These are phyloP conservation scores for Microcebus ravelobensis DNA, from an alignment of 2,113 vertebrate species.

Conservation along the genomic window DNA sequence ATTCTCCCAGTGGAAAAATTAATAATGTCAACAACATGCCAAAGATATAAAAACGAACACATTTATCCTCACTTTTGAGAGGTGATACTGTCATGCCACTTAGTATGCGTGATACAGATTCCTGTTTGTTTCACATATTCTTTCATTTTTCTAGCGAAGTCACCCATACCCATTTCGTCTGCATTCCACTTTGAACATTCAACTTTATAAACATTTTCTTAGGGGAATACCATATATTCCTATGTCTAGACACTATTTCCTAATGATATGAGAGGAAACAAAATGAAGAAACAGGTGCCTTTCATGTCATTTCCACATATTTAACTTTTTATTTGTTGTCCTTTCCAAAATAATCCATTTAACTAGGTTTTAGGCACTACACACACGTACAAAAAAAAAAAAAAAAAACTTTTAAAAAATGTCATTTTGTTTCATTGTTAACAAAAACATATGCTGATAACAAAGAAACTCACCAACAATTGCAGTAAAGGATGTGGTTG, in stretches of 20 bases:
- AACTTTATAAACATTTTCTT: background rate
- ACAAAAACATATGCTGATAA: slow-evolving; percentile 56
- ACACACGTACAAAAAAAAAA: background rate
- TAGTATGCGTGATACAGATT: background rate
- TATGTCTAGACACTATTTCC: background rate
- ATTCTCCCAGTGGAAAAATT: slow-evolving; percentile 54
- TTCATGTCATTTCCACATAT: slow-evolving; percentile 38
- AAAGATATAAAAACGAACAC: slow-evolving; percentile 44
- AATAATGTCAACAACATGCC: slow-evolving; percentile 56
- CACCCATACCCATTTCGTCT: background rate
- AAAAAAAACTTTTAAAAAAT: background rate
- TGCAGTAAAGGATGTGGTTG: background rate
- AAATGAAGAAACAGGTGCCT: slow-evolving; percentile 30
- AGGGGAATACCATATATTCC: background rate
- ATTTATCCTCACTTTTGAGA: slow-evolving; percentile 34
- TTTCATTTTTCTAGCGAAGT: background rate
- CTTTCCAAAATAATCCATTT: slow-evolving; percentile 30
- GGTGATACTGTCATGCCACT: background rate
- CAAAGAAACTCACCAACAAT: slow-evolving; percentile 29
- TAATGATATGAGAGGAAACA: background rate
- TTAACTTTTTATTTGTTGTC: slow-evolving; percentile 24
- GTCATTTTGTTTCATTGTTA: slow-evolving; percentile 36
- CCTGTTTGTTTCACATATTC: background rate
- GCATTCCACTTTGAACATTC: background rate
- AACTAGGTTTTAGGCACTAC: background rate